Evolutionary conservation across 2,888 invertebrate genomes (phyloP), one percentile per base, ranked within the genome.

Genomic region (Dicycla oo): DNA sequence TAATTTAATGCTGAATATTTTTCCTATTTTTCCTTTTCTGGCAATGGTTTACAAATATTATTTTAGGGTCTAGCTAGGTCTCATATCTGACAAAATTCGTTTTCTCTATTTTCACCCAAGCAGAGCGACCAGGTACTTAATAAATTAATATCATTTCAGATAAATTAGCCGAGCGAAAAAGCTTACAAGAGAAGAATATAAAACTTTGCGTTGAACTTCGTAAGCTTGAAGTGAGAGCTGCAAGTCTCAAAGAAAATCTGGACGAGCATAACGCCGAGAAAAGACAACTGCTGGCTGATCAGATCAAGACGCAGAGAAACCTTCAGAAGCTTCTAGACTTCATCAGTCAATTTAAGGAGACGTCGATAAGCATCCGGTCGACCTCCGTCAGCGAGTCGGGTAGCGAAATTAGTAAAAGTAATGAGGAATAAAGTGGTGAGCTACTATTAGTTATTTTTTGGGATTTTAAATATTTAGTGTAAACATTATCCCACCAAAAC

Each of bases 291-390:
- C 85, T 96, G 18, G 92, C 96, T 3, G 94, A 95, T 77, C 96
- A 96, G 85, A 95, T 96, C 34, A 93, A 94, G 77, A 96, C 95
- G 4, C 96, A 95, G 86, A 91, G 95, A 78, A 94, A 96, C 86
- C 90, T 96, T 20, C 95, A 96, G 89, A 95, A 95, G 73, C 92
- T 96, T 13, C 90, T 96, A 8, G 96, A 96, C 84, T 96, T 96
- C 86, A 94, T 96, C 84, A 94, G 95, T 69, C 95, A 95, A 78
- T 96, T 96, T 75, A 95, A 95, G 73, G 95, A 95, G 82, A 94
- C 95, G 45, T 94, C 95, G 0, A 90, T 94, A 63, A 95, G 95
- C 68, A 86, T 94, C 51, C 91, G 91, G 1, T 94, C 95, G 3
- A 92, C 95, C 2, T 95, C 95, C 0, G 89, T 89, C 60, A 95